Evolutionary conservation across 2,797 vertebrate genomes (phyloP).

Genomic region (Hemitrygon akajei): DNA sequence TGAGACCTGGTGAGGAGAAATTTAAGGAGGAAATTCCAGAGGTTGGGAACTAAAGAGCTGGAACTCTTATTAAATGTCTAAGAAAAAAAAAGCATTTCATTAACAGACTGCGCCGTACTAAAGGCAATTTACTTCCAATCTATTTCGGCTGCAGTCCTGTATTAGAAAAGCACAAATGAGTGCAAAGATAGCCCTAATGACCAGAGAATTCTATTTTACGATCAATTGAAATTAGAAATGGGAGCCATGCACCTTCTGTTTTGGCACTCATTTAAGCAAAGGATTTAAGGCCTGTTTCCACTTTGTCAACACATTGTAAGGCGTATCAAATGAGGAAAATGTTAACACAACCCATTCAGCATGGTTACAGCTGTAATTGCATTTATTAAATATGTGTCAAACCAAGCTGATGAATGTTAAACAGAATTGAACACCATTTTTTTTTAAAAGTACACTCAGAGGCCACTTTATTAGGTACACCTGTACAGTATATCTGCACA

Average conservation of each 20-base stretch:
- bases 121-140: constrained; percentile 24
- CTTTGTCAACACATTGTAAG: constrained; percentile 10
- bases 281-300: constrained; percentile 21
- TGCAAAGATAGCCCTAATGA: neutral
- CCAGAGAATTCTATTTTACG: constrained; percentile 7
- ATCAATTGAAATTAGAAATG: neutral
- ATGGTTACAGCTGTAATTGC: constrained; percentile 18
- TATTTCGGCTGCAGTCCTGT: neutral
- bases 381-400: constrained; percentile 24
- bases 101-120: neutral
- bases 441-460: neutral
- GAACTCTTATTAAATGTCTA: too few relatives aligned
- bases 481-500: too few relatives aligned
- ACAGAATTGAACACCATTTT: neutral
- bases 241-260: neutral
- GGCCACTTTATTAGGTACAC: too few relatives aligned
- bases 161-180: constrained; percentile 25
- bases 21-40: neutral
- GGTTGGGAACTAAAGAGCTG: neutral
- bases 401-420: constrained; percentile 10
- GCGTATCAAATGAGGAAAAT: constrained; percentile 13
- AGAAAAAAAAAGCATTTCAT: neutral
- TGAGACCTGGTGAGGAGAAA: neutral
- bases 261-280: neutral
- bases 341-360: constrained; percentile 24